Evolutionary conservation across 2,888 invertebrate genomes (phyloP).

Genomic region (Drosophila flavopinicola): DNA sequence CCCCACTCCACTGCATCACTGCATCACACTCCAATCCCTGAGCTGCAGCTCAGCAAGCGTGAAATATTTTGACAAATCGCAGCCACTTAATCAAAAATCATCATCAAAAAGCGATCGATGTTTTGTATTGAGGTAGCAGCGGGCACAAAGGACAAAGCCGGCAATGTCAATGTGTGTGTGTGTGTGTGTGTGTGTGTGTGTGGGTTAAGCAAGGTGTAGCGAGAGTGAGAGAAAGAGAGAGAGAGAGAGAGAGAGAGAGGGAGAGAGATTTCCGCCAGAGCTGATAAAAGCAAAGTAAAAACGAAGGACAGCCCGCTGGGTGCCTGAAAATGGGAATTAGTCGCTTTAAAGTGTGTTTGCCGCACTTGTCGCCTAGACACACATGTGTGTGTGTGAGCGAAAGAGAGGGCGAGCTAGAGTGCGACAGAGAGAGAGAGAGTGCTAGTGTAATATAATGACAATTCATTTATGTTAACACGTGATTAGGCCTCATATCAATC

Average conservation of each 20-base stretch:
- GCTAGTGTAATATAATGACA: slow-evolving; percentile 61
- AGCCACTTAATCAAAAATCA: slow-evolving; percentile 82
- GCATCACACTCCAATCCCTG: slow-evolving; percentile 1
- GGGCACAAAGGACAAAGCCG: slow-evolving; percentile 62
- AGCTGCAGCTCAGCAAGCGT: slow-evolving; percentile 52
- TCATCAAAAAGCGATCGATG: slow-evolving; percentile 78
- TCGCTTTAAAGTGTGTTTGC: slow-evolving; percentile 50
- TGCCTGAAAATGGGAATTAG: slow-evolving; percentile 58
- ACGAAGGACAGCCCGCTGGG: slow-evolving; percentile 42
- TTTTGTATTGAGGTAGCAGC: slow-evolving; percentile 72
- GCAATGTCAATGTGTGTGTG: slow-evolving; percentile 14
- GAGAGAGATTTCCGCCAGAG: slow-evolving; percentile 72
- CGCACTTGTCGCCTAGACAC: slow-evolving; percentile 59
- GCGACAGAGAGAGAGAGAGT: not conserved
- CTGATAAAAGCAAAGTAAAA: slow-evolving; percentile 41
- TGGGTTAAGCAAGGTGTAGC: slow-evolving; percentile 55
- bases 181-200: slow-evolving; percentile 38
- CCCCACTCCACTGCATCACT: slow-evolving; percentile 5
- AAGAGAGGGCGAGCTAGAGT: slow-evolving; percentile 4
- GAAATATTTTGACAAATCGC: slow-evolving; percentile 82
- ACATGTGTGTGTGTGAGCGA: slow-evolving; percentile 1
- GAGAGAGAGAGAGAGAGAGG: no score
- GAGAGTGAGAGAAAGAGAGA: no score
- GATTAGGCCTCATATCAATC: slow-evolving; percentile 75
- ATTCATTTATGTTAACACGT: slow-evolving; percentile 77